Conservation (phyloP, 2,888 invertebrate species). For the Polymixis lichenea region DNA sequence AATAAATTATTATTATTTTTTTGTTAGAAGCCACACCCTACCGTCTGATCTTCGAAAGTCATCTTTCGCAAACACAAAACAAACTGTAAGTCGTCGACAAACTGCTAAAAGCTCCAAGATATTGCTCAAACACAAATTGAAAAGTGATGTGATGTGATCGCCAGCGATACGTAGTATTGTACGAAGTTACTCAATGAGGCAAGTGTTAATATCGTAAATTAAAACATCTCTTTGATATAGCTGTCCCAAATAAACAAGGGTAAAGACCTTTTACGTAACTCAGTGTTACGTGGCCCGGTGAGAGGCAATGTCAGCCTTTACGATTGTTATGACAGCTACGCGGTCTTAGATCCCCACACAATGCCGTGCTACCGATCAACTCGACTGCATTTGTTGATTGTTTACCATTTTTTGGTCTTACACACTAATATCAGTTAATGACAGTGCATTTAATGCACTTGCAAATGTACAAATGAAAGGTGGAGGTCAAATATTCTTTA, state of each 20-base stretch:
- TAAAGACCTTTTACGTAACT: constrained; percentile 89
- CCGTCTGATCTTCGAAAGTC: constrained; percentile 51
- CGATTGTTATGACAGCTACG: constrained; percentile 82
- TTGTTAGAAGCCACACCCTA: constrained; percentile 52
- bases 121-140: constrained; percentile 79
- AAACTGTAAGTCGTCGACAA: constrained; percentile 67
- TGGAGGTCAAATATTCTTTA: constrained; percentile 75
- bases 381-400: constrained; percentile 54
- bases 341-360: constrained; percentile 75
- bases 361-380: constrained; percentile 56
- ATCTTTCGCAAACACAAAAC: constrained; percentile 73
- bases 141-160: constrained; percentile 76
- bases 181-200: constrained; percentile 76
- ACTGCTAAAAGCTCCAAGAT: constrained; percentile 75
- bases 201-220: constrained; percentile 85
- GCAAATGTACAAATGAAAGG: constrained; percentile 70
- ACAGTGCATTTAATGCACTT: constrained; percentile 57
- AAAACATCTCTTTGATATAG: constrained; percentile 85
- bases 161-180: constrained; percentile 70
- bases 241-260: constrained; percentile 89
- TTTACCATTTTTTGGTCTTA: constrained; percentile 39
- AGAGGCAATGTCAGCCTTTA: constrained; percentile 89
- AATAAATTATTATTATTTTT: constrained; percentile 43
- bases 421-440: constrained; percentile 45
- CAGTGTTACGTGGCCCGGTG: constrained; percentile 85